Evolutionary conservation across 2,888 invertebrate genomes (phyloP).

Genomic region (Hoplodrina ambigua): DNA sequence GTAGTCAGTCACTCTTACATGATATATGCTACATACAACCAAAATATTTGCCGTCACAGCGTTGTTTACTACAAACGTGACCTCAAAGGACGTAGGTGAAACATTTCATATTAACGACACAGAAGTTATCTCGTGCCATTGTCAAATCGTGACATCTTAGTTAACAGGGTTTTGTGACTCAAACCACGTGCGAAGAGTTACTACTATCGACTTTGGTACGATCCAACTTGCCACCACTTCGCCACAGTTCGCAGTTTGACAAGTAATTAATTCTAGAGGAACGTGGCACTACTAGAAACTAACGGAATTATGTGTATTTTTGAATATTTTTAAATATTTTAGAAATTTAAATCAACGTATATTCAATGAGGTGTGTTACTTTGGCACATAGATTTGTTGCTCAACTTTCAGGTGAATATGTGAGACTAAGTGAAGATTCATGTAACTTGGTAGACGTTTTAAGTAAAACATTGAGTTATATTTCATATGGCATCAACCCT

Average conservation of each 20-base stretch:
- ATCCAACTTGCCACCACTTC: slow-evolving; percentile 66
- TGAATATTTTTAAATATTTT: slow-evolving; percentile 38
- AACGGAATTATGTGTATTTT: slow-evolving; percentile 36
- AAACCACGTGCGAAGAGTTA: slow-evolving; percentile 69
- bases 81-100: slow-evolving; percentile 50
- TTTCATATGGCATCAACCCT: slow-evolving; percentile 36
- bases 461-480: slow-evolving; percentile 41
- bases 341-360: not conserved
- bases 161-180: slow-evolving; percentile 67
- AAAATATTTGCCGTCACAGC: slow-evolving; percentile 19
- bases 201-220: slow-evolving; percentile 68
- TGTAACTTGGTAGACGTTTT: slow-evolving; percentile 44
- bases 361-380: slow-evolving; percentile 18
- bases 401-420: slow-evolving; percentile 16
- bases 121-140: slow-evolving; percentile 64
- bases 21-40: not conserved
- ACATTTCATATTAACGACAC: slow-evolving; percentile 62
- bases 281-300: slow-evolving; percentile 43
- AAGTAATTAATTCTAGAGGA: slow-evolving; percentile 66
- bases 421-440: slow-evolving; percentile 47
- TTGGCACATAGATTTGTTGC: slow-evolving; percentile 9
- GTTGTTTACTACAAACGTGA: slow-evolving; percentile 43
- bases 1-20: not conserved
- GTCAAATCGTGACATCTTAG: slow-evolving; percentile 63
- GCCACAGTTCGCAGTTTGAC: slow-evolving; percentile 71